Percentiles rank a stretch among this genome's conserved stretches.
Conservation (phyloP, 2,113 vertebrate genomes). For the Phylloscopus whistleri region DNA sequence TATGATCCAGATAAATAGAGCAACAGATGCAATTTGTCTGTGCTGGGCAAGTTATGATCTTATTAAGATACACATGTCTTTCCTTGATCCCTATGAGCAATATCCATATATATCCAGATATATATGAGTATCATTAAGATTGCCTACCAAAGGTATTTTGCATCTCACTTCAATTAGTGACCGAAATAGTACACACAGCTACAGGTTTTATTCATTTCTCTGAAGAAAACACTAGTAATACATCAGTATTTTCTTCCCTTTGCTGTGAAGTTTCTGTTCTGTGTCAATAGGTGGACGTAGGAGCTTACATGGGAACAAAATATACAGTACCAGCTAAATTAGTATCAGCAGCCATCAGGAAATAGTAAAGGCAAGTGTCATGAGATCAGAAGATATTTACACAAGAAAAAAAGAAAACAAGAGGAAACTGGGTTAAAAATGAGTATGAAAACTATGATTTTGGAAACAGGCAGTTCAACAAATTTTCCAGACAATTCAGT, state of each 20-base stretch:
- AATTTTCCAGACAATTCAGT: neutral
- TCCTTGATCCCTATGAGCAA: neutral
- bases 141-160: neutral
- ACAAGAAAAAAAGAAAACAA: neutral
- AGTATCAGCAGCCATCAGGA: neutral
- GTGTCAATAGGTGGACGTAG: rapidly evolving
- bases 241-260: neutral
- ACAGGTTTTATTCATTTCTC: neutral
- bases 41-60: neutral
- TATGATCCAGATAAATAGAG: neutral
- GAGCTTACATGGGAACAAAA: neutral
- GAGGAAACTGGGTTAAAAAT: neutral
- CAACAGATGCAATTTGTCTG: neutral
- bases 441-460: neutral
- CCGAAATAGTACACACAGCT: neutral
- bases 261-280: neutral
- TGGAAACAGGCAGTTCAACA: neutral
- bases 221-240: neutral
- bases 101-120: neutral
- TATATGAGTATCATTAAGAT: neutral
- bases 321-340: neutral
- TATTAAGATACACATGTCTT: neutral
- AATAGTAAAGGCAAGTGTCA: neutral
- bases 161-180: neutral
- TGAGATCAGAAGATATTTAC: neutral